Base-by-base conservation (phyloP, 2,797 vertebrate species). In the Picus viridis region DNA sequence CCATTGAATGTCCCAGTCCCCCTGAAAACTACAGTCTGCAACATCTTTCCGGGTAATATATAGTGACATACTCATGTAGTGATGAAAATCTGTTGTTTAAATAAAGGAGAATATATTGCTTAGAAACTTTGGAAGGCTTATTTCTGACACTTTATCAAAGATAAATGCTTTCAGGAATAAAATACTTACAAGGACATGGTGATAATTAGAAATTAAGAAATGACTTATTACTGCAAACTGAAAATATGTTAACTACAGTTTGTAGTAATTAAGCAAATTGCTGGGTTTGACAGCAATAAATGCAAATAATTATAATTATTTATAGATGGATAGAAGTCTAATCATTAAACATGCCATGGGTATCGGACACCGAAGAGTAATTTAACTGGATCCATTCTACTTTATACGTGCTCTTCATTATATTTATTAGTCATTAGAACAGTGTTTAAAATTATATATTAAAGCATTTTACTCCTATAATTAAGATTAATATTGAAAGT, bases 251-350 rank as follows among this genome's bases (percentile, higher is more conserved):
- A 94, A 84, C 64, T 91, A 26, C 51, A 78, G 57, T 96, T 95
- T 91, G 80, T 81, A 94, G 74, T 89, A 96, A 95, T 97, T 94
- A 89, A 47, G 74, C 65, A 96, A 77, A 96, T 96, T 93, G 93
- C 87, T 95, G 86, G 36, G 69, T 87, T 93, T 85, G 81, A 93
- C 92, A 70, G 69, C 70, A 96, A 95, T 90, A 92, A 92, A 96
- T 95, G 91, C 79, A 97, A 95, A 96, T 93, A 96, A 95, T 97
- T 96, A 56, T 89, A 92, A 95, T 96, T 94, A 91, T 97, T 97
- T 96, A 93, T 96, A 95, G 92, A 89, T 79, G 83, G 93, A 92
- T 93, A 91, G 80, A 88, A 91, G 75, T 81, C 81, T 91, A 93
- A 85, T 95, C 5, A 3, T 96, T 94, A 95, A 94, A 94, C 88